A percentile compares a stretch with the other conserved stretches of the same genome.
Conservation (phyloP, 1,140 invertebrate species). For the Chionoecetes opilio region DNA sequence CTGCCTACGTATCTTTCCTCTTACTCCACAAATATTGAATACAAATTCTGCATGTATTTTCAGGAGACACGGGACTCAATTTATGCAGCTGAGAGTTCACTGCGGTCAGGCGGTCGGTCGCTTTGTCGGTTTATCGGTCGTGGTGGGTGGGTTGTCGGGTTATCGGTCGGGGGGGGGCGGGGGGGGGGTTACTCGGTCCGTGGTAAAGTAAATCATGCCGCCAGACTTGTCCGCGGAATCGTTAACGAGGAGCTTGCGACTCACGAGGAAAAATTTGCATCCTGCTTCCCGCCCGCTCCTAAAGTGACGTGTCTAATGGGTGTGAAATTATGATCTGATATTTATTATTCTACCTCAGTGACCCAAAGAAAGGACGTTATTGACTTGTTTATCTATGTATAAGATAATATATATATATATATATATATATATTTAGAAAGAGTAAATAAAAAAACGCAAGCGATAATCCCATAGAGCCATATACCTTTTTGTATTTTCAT, state of each 20-base stretch:
- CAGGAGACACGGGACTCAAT: background rate
- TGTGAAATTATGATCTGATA: constrained; percentile 22
- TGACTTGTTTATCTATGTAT: too few species aligned
- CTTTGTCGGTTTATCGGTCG: background rate
- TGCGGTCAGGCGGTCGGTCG: background rate
- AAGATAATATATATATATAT: background rate
- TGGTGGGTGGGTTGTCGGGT: background rate
- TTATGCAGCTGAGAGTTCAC: background rate
- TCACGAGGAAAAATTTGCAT: background rate
- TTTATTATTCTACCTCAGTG: background rate
- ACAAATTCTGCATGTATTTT: background rate
- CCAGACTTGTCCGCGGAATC: background rate
- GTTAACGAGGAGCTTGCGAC: background rate
- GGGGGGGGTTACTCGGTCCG: background rate
- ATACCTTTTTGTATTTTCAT: too few species aligned
- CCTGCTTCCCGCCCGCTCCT: background rate
- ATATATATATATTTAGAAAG: background rate
- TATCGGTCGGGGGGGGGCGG: background rate
- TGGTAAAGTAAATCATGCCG: background rate
- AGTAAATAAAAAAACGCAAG: background rate
- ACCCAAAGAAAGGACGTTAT: too few species aligned
- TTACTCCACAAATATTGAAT: background rate
- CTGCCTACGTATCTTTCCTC: background rate
- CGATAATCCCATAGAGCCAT: background rate
- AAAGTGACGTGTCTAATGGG: background rate